phyloP scores from a whole-genome alignment of 2,797 vertebrate species.

The Pteropus rufus region DNA sequence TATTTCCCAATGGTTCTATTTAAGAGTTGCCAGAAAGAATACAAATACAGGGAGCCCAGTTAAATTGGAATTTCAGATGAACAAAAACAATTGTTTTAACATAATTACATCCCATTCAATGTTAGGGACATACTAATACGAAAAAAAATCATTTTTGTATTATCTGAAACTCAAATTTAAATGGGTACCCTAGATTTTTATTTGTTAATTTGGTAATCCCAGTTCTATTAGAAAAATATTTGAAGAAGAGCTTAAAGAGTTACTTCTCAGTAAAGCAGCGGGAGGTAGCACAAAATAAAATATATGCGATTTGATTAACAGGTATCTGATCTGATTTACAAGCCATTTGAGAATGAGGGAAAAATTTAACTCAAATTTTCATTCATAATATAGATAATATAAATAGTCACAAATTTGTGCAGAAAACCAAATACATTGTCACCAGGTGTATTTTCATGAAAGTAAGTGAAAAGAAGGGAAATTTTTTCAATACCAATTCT shows the following conservation, averaged over 20 bases:
- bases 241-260: background rate
- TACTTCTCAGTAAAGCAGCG: background rate
- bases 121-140: background rate
- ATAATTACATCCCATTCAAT: background rate
- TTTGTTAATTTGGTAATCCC: background rate
- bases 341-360: background rate
- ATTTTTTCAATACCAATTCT: background rate
- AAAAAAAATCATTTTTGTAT: background rate
- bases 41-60: background rate
- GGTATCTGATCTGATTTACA: background rate
- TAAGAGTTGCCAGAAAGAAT: background rate
- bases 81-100: background rate
- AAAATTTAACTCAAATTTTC: background rate
- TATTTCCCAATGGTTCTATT: background rate
- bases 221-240: background rate
- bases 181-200: background rate
- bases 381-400: background rate
- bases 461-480: background rate
- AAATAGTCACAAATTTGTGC: background rate
- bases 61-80: background rate
- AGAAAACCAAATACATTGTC: background rate
- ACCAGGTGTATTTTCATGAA: background rate
- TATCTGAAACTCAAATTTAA: slow-evolving; percentile 12
- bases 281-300: background rate
- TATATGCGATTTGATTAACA: background rate